Evolutionary conservation across 2,888 invertebrate species (phyloP).

Genomic region (Junonia oenone): DNA sequence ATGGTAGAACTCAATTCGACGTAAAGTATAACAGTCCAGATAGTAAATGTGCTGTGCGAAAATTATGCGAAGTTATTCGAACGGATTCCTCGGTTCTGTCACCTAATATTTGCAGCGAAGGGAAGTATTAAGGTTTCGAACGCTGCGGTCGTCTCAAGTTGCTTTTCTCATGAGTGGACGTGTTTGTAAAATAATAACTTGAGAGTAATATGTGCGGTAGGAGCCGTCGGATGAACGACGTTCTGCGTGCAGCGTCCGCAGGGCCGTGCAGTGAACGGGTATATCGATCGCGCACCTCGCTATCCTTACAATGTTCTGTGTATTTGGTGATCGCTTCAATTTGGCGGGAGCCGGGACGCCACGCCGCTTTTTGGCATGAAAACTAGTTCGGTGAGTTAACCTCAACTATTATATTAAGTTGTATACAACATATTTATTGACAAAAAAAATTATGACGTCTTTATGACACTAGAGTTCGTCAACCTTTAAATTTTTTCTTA

Average conservation of each 20-base stretch:
- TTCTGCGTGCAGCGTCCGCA: constrained; percentile 51
- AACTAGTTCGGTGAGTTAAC: constrained; percentile 31
- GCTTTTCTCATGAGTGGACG: constrained; percentile 80
- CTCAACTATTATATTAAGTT: constrained; percentile 7
- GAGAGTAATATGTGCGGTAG: constrained; percentile 70
- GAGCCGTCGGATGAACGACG: constrained; percentile 56
- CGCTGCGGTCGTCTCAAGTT: constrained; percentile 78
- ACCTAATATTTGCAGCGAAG: constrained; percentile 77
- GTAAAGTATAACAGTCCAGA: constrained; percentile 5
- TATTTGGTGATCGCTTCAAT: constrained; percentile 57
- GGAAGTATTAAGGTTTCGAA: constrained; percentile 79
- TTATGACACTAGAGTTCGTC: neutral
- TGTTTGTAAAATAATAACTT: constrained; percentile 78
- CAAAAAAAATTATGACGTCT: neutral
- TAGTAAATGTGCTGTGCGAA: constrained; percentile 44
- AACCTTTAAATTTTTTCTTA: no score
- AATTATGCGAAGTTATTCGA: constrained; percentile 53
- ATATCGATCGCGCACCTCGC: constrained; percentile 69
- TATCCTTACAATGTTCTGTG: constrained; percentile 59
- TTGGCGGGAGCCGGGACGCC: constrained; percentile 63
- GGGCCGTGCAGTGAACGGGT: constrained; percentile 57
- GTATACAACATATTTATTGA: constrained; percentile 4
- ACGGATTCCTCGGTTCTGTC: constrained; percentile 65
- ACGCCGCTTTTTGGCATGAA: constrained; percentile 37
- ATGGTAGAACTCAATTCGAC: constrained; percentile 1